Percentiles rank a stretch among this genome's conserved stretches.
phyloP scores from a whole-genome alignment of 2,797 vertebrate species.

The Phoxinus dragarum region DNA sequence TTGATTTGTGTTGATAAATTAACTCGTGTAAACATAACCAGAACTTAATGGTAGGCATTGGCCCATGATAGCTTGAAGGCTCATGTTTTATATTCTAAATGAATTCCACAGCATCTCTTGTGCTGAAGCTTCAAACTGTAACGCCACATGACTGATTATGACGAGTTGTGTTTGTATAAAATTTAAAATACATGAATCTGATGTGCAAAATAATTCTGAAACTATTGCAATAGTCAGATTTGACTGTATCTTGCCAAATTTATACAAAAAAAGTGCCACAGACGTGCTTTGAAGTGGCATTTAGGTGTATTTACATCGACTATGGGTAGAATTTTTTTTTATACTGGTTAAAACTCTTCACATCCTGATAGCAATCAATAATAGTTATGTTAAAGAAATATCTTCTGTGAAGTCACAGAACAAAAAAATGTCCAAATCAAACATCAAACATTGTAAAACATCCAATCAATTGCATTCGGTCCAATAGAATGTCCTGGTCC shows the following conservation, averaged over 20 bases:
- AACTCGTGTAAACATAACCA: neutral
- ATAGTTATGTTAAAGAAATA: no score
- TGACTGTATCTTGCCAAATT: neutral
- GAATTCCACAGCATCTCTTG: neutral
- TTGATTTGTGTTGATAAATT: slow-evolving; percentile 26
- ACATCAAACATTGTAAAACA: no score
- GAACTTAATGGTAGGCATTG: neutral
- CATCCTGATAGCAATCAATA: no score
- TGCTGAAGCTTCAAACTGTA: neutral
- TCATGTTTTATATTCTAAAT: neutral
- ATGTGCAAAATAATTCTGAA: neutral
- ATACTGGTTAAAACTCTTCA: no score
- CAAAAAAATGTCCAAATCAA: no score
- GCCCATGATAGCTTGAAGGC: neutral
- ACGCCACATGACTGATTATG: neutral
- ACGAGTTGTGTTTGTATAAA: neutral
- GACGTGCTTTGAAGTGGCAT: no score
- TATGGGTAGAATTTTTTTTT: no score
- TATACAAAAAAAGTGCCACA: neutral
- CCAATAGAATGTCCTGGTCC: no score
- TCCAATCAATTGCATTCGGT: no score
- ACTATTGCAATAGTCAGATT: neutral
- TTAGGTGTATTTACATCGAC: no score
- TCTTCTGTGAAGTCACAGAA: no score
- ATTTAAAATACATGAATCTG: neutral